These are phyloP conservation scores for Bucorvus abyssinicus DNA, from an alignment of 2,797 vertebrate genomes.

Conservation along the genomic window DNA sequence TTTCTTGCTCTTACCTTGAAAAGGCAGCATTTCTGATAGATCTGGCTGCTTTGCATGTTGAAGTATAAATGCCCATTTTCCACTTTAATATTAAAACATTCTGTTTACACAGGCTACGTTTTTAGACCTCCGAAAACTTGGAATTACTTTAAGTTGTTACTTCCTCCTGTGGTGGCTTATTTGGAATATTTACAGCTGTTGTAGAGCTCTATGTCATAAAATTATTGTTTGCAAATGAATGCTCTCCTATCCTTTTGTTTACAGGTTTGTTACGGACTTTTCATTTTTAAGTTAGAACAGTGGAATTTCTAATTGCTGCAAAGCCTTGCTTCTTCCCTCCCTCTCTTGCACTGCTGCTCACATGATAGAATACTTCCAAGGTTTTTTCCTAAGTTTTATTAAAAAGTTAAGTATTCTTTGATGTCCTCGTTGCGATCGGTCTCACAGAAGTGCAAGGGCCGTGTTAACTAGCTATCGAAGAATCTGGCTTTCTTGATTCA, in stretches of 20 bases:
- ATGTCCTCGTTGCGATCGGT: neutral
- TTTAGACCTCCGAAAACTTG: neutral
- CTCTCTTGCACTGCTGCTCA: neutral
- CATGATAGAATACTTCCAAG: neutral
- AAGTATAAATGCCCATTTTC: neutral
- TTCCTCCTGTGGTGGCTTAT: neutral
- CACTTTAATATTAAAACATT: neutral
- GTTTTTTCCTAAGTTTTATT: neutral
- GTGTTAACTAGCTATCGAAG: neutral
- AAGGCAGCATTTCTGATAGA: neutral
- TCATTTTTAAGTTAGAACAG: neutral
- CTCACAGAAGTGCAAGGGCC: neutral
- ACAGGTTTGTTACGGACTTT: neutral
- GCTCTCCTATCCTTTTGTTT: neutral
- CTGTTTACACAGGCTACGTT: neutral
- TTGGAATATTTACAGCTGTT: neutral
- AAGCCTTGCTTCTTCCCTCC: neutral
- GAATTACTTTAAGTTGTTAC: neutral
- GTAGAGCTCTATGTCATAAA: neutral
- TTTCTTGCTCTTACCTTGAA: neutral
- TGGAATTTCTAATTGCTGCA: neutral
- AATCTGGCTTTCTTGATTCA: neutral
- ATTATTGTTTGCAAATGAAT: neutral
- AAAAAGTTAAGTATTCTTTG: neutral
- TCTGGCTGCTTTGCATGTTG: neutral